Base-by-base conservation (phyloP, 2,113 vertebrate species). In the Hassar affinis region DNA sequence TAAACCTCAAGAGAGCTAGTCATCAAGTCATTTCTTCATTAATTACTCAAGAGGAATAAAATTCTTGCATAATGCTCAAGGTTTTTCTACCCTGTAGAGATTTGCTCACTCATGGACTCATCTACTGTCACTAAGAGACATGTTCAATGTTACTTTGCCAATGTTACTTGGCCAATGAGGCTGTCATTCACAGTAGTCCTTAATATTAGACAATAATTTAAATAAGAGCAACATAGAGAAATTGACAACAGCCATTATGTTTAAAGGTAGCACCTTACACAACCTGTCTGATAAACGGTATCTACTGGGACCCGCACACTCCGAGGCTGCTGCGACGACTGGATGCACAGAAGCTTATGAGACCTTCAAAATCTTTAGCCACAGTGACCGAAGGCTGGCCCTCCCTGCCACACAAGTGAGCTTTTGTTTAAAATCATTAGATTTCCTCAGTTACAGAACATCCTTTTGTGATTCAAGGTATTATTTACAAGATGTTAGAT, bases 221-320 rank as follows among this genome's bases (percentile, higher is more conserved):
- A 27, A 52, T 51, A 52, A 51, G 18, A 52, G 71, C 47, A 62
- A 62, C 22, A 62, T 79, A 22, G 38, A 72, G 35, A 69, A 33
- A n/a, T 12, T 84, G 47, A 68, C 69, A 8, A 22, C 17, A 6
- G 76, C 22, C 86, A 69, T 82, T 18, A 1, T 87, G 1, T 74
- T 3, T 17, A 30, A 91, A 99, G 98, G 93, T 99, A 90, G 98
- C 98, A 25, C 98, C 98, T 0, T 98, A 98, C 81, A 97, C 97
- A 47, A 97, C 95, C 62, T 99, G 98, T 79, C 93, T 99, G 87
- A 95, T 99, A 87, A 99, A 99, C n/a, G 97, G 98, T 4, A 98
- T 99, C 84, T 99, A 99, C 89, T 99, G 98, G 98, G 98, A 99
- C 22, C 96, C 94, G 61, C 91, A 97, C 25, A 96, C 95, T 9